Percentiles rank a stretch among this genome's conserved stretches.
phyloP scores from a whole-genome alignment of 2,113 vertebrate genomes.

The Sinocyclocheilus rhinocerous region DNA sequence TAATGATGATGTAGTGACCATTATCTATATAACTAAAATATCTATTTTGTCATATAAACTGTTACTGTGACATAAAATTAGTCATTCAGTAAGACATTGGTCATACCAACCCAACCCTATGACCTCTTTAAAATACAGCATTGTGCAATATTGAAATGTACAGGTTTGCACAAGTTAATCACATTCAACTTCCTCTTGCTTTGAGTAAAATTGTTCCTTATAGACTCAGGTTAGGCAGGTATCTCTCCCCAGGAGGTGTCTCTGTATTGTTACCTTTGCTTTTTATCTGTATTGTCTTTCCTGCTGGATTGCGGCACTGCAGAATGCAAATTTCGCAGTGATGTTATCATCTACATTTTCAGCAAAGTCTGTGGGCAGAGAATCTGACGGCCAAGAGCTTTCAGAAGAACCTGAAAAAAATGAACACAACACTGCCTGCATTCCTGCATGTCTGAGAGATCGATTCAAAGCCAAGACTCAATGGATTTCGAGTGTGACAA shows the following conservation, averaged over 20 bases:
- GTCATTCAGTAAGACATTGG: not conserved
- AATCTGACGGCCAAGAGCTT: constrained; percentile 11
- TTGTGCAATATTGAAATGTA: constrained; percentile 27
- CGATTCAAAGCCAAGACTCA: not conserved
- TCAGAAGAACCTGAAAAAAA: not conserved
- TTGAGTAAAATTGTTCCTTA: not conserved
- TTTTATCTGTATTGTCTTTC: constrained; percentile 26
- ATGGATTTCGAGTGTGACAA: not conserved
- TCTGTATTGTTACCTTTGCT: constrained; percentile 4
- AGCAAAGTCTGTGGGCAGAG: constrained; percentile 7
- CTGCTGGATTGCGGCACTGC: not conserved
- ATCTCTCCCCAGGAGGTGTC: not conserved
- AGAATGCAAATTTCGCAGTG: not conserved
- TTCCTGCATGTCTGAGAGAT: not conserved
- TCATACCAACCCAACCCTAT: not conserved
- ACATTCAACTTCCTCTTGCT: constrained; percentile 32
- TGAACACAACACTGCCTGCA: not conserved
- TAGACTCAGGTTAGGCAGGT: constrained; percentile 27
- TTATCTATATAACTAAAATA: too few relatives aligned
- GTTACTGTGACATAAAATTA: not conserved
- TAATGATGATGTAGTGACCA: too few relatives aligned
- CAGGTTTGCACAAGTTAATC: constrained; percentile 27
- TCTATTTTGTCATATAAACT: too few relatives aligned
- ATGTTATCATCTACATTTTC: constrained; percentile 7
- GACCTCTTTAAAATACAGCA: not conserved